Base-by-base conservation (phyloP, 2,113 vertebrate species). In the Alexandromys fortis region DNA sequence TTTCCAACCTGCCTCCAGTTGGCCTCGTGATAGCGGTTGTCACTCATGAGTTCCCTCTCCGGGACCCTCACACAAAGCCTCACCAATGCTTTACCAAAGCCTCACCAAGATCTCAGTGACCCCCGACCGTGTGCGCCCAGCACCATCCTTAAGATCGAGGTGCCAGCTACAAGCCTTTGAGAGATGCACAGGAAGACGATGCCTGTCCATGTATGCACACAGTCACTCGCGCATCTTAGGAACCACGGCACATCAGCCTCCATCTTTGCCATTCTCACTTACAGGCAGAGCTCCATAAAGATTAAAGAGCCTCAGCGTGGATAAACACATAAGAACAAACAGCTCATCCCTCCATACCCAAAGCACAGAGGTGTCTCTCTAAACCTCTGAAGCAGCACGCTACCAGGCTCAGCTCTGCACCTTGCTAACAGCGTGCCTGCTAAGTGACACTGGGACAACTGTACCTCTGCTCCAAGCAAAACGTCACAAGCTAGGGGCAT, bases 401-500 rank as follows among this genome's bases (percentile, higher is more conserved):
- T 35, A 55, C 47, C 14, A 67, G 70, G 7, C 86, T 88, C 68
- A 58, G 68, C 13, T 72, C 47, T 55, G 21, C 11, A 38, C 17
- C 47, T 28, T 28, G 47, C 45, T 19, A 73, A 16, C 68, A 26
- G 7, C 47, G 1, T 30, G 22, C 68, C 68, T 38, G 47, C 33
- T 38, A 38, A 55, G 35, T 19, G 68, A 58, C 35, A 26, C 49
- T 68, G 21, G 47, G 21, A 42, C 86, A 73, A 10, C 49, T 61
- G 1, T 52, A 47, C 47, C 83, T 68, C 63, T 68, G 22, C 49
- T 75, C n/a, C 24, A 21, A 22, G 11, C 0, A 6, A 13, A 79
- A 3, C 21, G 0, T 0, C 2, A 5, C 35, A 65, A 96, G 98
- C 98, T 98, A 70, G 58, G 13, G 33, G 22, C 47, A 26, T 0